Evolutionary conservation across 2,113 vertebrate species (phyloP).

Genomic region (Rhipidura dahli): DNA sequence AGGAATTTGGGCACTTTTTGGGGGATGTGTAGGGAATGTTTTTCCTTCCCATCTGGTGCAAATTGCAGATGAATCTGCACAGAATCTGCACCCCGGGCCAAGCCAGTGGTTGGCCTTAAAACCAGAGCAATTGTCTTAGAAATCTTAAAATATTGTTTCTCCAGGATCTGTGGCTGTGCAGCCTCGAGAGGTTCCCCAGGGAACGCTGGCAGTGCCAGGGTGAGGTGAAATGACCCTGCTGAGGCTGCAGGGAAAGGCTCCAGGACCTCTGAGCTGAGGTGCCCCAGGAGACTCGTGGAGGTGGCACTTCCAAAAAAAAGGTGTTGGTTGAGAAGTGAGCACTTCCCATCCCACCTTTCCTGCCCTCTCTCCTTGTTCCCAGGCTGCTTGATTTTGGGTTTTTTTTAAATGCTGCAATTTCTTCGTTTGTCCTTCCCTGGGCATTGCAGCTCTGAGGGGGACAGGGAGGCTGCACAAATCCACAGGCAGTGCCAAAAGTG

Average conservation of each 20-base stretch:
- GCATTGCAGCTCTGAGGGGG: neutral
- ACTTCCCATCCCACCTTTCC: neutral
- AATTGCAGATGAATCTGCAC: constrained; percentile 38
- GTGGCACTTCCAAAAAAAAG: neutral
- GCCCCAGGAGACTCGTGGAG: neutral
- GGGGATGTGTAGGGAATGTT: constrained; percentile 26
- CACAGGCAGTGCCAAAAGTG: neutral
- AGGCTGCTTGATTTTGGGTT: neutral
- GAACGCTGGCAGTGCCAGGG: neutral
- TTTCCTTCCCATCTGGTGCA: constrained; percentile 36
- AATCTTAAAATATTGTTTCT: constrained; percentile 59
- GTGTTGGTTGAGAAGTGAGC: neutral
- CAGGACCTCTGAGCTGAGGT: neutral
- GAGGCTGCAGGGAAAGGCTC: neutral
- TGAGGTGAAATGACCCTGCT: neutral
- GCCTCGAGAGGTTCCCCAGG: neutral
- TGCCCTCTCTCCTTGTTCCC: neutral
- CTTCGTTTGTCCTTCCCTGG: neutral
- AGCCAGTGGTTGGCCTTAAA: constrained; percentile 25
- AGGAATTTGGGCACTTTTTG: constrained; percentile 47
- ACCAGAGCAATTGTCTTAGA: constrained; percentile 56
- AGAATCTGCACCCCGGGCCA: constrained; percentile 9
- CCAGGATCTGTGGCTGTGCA: constrained; percentile 45
- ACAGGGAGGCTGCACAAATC: neutral
- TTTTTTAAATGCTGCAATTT: accelerated